Base-by-base conservation (phyloP, 2,113 vertebrate species). In the Callithrix jacchus region DNA sequence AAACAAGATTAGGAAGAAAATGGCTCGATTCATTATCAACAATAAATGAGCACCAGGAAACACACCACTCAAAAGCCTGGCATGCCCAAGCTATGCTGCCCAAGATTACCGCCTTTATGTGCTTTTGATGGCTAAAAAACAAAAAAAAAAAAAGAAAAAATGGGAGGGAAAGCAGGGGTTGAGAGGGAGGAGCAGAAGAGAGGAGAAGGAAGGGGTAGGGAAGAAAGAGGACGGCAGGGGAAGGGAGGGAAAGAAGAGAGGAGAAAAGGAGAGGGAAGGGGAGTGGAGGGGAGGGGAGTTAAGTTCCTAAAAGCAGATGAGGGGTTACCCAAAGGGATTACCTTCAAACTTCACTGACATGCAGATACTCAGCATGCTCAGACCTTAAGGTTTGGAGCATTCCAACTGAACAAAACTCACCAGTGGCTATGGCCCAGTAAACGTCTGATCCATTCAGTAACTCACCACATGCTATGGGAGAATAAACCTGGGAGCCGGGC, bases 391-490 rank as follows among this genome's bases (percentile, higher is more conserved):
- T 89, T 20, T 49, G 88, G 32, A 97, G 96, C 71, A 74, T 83
- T 95, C 98, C 97, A 66, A 42, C 93, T 64, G 30, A 98, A 96
- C 93, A 92, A 97, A 95, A 98, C 99, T 99, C 99, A 99, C 99
- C 99, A 80, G 99, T 99, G 91, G 99, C 99, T 94, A 99, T 90
- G 97, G 99, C 99, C 99, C 99, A 99, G 99, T 99, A 99, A 98
- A 99, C 98, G 98, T 99, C 99, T 88, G 99, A 99, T 97, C 99
- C 99, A 1, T 77, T 98, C 98, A 98, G 98, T 98, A 97, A 98
- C 99, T 99, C 98, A 99, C 99, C 99, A 87, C 99, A 99, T 91
- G 99, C 99, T 73, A 99, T 99, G 97, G 99, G 99, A 99, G 99
- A 99, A 98, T 99, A 99, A 98, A 99, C 98, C 98, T 99, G 99